Base-by-base conservation (phyloP, 2,113 vertebrate species). In the Bubo blakistoni region DNA sequence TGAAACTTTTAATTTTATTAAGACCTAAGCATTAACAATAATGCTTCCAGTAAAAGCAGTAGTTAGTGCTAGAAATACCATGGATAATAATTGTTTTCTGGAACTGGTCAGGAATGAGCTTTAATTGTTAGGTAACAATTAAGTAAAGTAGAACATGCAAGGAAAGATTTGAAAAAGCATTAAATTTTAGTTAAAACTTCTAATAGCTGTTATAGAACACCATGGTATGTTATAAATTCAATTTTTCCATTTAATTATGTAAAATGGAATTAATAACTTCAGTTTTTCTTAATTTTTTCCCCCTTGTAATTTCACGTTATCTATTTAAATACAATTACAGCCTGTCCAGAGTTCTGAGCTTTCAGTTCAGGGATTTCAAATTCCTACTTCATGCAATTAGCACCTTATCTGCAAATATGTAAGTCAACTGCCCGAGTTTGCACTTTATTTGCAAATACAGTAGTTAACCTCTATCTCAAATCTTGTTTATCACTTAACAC, bases 81-180 rank as follows among this genome's bases (percentile, higher is more conserved):
- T 38, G 20, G 7, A 32, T 40, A 71, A 55, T 36, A 40, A 80
- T 63, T 74, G 38, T 91, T 96, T 97, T 86, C 66, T 88, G 82
- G 61, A 91, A 54, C 27, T 62, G 47, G 81, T 92, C 78, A 93
- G 44, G 79, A 98, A 88, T 79, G 47, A 92, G 59, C 57, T 79
- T 61, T 95, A 90, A 91, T 66, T 86, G 51, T 81, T 90, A 88
- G 63, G 49, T 80, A 94, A 96, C 87, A 94, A 86, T 69, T 87
- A 95, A 97, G 95, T 73, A 92, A 96, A 97, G 49, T 83, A 95
- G 58, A 92, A 92, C 34, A 63, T 22, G 62, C 16, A 80, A 95
- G 71, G 32, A 94, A 95, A 84, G 95, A 94, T 72, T 94, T 90
- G 69, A 55, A 81, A 83, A 96, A 94, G 83, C 3, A 62, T 62